Conservation (phyloP, 2,888 invertebrate genomes). For the Drosophila heteroneura region DNA sequence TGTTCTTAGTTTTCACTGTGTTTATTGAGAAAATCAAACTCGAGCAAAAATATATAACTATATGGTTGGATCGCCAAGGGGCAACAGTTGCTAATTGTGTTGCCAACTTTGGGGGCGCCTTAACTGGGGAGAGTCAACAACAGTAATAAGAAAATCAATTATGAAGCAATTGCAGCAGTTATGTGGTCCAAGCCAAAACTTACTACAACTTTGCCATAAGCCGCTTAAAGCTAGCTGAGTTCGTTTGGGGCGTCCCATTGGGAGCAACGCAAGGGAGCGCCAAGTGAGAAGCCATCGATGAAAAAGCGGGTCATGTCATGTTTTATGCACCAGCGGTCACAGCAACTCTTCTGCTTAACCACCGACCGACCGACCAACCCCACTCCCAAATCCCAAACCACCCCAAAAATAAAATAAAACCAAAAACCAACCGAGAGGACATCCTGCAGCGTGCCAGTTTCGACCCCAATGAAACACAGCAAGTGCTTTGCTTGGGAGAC, state of each 20-base stretch:
- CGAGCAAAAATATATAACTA: background rate
- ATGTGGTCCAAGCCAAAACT: constrained; percentile 10
- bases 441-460: constrained; percentile 23
- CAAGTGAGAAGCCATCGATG: constrained; percentile 47
- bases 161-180: constrained; percentile 18
- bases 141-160: constrained; percentile 31
- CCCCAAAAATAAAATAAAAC: background rate
- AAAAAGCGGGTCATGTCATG: constrained; percentile 57
- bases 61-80: background rate
- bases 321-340: constrained; percentile 52
- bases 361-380: background rate
- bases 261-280: background rate
- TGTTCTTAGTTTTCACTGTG: background rate
- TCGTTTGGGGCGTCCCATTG: background rate
- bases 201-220: constrained; percentile 30
- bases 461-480: constrained; percentile 27
- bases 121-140: background rate
- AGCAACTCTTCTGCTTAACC: constrained; percentile 1
- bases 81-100: constrained; percentile 6
- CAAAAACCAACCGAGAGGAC: constrained; percentile 2
- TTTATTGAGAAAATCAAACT: background rate
- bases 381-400: background rate
- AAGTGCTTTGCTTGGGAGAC: constrained; percentile 30
- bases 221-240: constrained; percentile 48
- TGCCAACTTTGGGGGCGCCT: constrained; percentile 1